A percentile compares a stretch with the other conserved stretches of the same genome.
Conservation (phyloP, 2,797 vertebrate species). For the Pyrocephalus nanus region DNA sequence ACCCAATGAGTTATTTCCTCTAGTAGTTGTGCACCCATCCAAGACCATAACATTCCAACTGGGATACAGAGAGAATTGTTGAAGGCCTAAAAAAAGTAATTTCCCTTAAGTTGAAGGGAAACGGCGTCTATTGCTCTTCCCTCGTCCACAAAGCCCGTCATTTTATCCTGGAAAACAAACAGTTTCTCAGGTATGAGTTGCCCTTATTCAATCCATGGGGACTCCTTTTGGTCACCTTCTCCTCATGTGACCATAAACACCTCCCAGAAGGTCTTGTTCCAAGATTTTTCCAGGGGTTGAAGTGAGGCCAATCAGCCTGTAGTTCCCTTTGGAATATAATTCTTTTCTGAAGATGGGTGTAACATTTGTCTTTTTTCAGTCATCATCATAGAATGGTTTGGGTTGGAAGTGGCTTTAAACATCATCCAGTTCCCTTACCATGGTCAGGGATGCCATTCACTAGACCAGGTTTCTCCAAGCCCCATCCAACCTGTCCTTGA, state of each 20-base stretch:
- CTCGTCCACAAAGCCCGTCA: not conserved
- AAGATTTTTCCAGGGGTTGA: not conserved
- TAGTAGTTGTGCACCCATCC: not conserved
- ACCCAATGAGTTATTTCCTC: not conserved
- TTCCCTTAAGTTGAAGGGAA: not conserved
- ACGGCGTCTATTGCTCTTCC: not conserved
- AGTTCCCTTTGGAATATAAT: not conserved
- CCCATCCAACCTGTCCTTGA: not conserved
- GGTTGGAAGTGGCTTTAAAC: not conserved
- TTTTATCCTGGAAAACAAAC: not conserved
- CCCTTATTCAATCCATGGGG: not conserved
- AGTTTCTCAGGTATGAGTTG: not conserved
- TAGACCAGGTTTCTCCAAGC: not conserved
- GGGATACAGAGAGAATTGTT: not conserved
- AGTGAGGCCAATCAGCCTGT: not conserved
- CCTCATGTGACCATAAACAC: not conserved
- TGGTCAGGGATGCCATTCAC: not conserved
- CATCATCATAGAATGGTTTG: not conserved
- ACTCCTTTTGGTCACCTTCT: not conserved
- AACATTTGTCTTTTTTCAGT: not conserved
- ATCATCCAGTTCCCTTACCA: not conserved
- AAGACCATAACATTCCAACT: not conserved
- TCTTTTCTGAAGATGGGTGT: not conserved
- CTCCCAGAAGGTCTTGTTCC: not conserved
- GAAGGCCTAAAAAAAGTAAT: not conserved